A percentile compares a stretch with the other conserved stretches of the same genome.
Evolutionary conservation across 2,888 invertebrate genomes (phyloP).

Genomic region (Cephus nigrinus): DNA sequence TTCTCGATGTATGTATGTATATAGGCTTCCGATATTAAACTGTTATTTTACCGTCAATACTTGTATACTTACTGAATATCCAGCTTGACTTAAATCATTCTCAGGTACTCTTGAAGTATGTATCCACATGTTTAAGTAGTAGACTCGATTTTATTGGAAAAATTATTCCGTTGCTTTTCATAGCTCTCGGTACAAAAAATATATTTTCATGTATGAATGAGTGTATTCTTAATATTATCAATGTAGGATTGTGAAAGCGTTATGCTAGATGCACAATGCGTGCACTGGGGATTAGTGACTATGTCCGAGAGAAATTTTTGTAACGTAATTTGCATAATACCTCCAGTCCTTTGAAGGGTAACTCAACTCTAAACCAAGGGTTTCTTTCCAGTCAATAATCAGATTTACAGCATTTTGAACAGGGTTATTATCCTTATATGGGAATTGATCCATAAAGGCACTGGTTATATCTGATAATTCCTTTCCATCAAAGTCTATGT

Average conservation of each 20-base stretch:
- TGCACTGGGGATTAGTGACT: conserved; percentile 29
- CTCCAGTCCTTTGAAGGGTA: conserved; percentile 47
- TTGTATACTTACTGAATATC: not conserved
- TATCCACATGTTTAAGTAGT: not conserved
- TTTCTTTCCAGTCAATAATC: conserved; percentile 49
- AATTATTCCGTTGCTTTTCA: not conserved
- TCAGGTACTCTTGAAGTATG: not conserved
- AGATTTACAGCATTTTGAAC: conserved; percentile 32
- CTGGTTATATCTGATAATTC: conserved; percentile 26
- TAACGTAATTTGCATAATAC: conserved; percentile 44
- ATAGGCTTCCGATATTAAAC: not conserved
- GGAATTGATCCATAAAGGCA: conserved; percentile 17
- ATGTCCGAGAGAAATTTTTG: conserved; percentile 42
- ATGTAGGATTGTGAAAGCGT: not conserved
- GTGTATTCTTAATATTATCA: not conserved
- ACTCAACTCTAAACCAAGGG: conserved; percentile 42
- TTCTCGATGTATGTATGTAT: not conserved
- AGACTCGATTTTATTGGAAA: not conserved
- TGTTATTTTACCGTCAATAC: not conserved
- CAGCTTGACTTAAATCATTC: not conserved
- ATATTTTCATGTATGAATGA: conserved; percentile 38
- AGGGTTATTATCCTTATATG: not conserved
- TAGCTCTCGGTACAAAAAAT: conserved; percentile 60
- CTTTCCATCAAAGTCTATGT: not conserved
- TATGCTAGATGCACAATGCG: not conserved